phyloP scores from a whole-genome alignment of 2,888 invertebrate genomes.

The Poecilobothrus nobilitatus region DNA sequence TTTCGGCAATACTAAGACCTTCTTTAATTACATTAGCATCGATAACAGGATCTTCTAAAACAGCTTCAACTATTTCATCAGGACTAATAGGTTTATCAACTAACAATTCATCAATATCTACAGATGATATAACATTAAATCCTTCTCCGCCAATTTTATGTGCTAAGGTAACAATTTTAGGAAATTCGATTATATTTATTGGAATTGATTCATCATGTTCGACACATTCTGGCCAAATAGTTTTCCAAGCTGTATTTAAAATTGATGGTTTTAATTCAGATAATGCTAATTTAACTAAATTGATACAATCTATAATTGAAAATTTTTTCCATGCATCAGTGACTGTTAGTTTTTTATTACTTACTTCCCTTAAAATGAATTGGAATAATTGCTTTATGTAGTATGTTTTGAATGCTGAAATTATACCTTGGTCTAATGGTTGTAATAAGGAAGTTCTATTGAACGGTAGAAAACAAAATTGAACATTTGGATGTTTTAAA shows the following conservation, averaged over 20 bases:
- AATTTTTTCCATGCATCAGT: slow-evolving; percentile 22
- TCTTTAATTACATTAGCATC: too few relatives aligned
- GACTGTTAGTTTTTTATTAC: slow-evolving; percentile 13
- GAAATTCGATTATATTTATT: slow-evolving; percentile 19
- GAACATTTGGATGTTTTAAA: slow-evolving; percentile 21
- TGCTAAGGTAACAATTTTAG: background rate
- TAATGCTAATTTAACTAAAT: slow-evolving; percentile 16
- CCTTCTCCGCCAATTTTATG: too few relatives aligned
- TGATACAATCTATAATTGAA: slow-evolving; percentile 20
- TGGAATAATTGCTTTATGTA: slow-evolving; percentile 24
- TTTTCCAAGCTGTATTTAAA: slow-evolving; percentile 29
- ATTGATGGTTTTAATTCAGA: slow-evolving; percentile 25
- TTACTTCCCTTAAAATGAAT: slow-evolving; percentile 22
- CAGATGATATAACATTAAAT: too few relatives aligned
- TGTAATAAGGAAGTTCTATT: slow-evolving; percentile 29
- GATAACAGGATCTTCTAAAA: too few relatives aligned
- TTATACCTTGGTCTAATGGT: slow-evolving; percentile 30
- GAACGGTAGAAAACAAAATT: slow-evolving; percentile 25
- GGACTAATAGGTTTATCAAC: too few relatives aligned
- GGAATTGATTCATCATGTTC: slow-evolving; percentile 24
- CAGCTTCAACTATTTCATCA: too few relatives aligned
- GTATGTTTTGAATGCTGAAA: slow-evolving; percentile 29
- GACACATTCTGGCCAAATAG: slow-evolving; percentile 27
- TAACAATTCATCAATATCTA: too few relatives aligned
- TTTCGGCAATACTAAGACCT: too few relatives aligned